Base-by-base conservation (phyloP, 2,888 invertebrate species). In the Cephus pulcher region DNA sequence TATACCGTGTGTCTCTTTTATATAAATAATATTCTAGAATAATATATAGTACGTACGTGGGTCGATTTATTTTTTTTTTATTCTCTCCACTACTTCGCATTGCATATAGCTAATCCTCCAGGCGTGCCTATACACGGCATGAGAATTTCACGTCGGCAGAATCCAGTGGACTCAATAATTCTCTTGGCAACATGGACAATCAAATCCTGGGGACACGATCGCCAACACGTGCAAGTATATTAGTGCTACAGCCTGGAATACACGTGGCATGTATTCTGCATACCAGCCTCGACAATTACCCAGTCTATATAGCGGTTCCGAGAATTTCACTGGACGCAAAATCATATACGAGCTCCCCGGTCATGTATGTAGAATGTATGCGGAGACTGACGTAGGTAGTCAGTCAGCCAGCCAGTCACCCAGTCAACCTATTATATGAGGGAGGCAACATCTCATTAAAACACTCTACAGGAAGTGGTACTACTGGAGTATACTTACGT, bases 141-240 rank as follows among this genome's bases (percentile, higher is more conserved):
- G 56, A 56, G 56, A 56, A 56, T 56, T 56, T 23, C 56, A 56
- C 56, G 56, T 79, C 82, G 80, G 79, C 79, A 83, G 85, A 87
- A 84, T 86, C 82, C 84, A 82, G 80, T 73, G 23, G 73, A 85
- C 85, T 85, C 87, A 87, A 89, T 89, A 89, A 89, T 89, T 89
- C 88, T 88, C 89, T 82, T 82, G 84, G 87, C 85, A 83, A 83
- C 89, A 89, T 82, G 87, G 86, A 87, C 88, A 88, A 89, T 89
- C 88, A 89, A 89, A 89, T 88, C 87, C 89, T 84, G 81, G 84
- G 86, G 83, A 89, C 89, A 89, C 86, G 88, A 88, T 88, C 88
- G 88, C 88, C 85, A 88, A 89, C 89, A 88, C 87, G 89, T 85
- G 87, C 83, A 86, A 85, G 88, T 88, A 89, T 89, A 89, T 88